Conservation (phyloP, 2,888 invertebrate genomes). For the Oscheius sp. region DNA sequence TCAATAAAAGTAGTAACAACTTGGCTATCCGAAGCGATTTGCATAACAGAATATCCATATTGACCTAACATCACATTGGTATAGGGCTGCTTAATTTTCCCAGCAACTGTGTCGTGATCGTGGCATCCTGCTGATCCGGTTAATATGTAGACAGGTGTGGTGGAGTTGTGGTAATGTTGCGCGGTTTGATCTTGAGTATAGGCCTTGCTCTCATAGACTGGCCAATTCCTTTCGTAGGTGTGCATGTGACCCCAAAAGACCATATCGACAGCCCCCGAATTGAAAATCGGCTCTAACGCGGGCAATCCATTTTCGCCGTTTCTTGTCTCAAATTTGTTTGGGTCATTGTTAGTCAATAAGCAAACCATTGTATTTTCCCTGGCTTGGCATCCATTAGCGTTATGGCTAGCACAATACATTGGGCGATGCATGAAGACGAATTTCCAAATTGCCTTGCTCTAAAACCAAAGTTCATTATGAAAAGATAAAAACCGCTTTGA, state of each 20-base stretch:
- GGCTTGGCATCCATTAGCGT: constrained; percentile 31
- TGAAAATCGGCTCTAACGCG: constrained; percentile 83
- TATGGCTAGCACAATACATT: constrained; percentile 85
- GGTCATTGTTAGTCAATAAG: not conserved
- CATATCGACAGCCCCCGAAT: constrained; percentile 83
- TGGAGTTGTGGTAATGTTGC: constrained; percentile 35
- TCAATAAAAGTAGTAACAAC: constrained; percentile 40
- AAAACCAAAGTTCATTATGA: not conserved
- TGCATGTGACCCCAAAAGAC: constrained; percentile 96
- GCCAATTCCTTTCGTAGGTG: constrained; percentile 93
- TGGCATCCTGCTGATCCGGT: constrained; percentile 41
- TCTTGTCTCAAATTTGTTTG: not conserved
- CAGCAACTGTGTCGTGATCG: not conserved
- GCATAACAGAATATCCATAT: constrained; percentile 42
- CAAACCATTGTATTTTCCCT: constrained; percentile 20
- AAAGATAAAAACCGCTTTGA: constrained; percentile 32
- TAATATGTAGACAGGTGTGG: constrained; percentile 44
- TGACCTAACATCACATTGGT: constrained; percentile 36
- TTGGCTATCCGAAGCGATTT: constrained; percentile 31
- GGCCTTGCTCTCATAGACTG: constrained; percentile 81
- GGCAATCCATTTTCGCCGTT: constrained; percentile 57
- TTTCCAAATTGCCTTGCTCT: constrained; percentile 79
- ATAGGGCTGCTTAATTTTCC: constrained; percentile 33
- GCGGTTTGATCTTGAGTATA: constrained; percentile 61
- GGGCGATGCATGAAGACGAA: constrained; percentile 84